A percentile compares a stretch with the other conserved stretches of the same genome.
Conservation (phyloP, 2,113 vertebrate genomes). For the Nesogale talazaci region DNA sequence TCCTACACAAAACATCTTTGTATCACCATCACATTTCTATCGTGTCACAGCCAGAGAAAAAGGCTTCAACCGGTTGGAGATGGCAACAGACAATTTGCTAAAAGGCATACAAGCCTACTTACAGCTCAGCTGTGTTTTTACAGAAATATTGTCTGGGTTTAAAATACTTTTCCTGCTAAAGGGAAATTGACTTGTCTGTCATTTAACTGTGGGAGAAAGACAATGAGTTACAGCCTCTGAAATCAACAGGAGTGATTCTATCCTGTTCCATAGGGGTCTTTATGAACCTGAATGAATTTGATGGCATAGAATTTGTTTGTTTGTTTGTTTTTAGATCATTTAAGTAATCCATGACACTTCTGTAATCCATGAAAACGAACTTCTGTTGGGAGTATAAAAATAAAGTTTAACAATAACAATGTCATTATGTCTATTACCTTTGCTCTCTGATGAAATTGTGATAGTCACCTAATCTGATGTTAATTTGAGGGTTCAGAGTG, state of each 20-base stretch:
- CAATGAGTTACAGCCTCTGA: too few relatives aligned
- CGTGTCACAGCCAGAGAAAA: neutral
- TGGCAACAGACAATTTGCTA: rapidly evolving
- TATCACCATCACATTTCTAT: neutral
- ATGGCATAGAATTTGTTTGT: too few relatives aligned
- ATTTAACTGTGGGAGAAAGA: too few relatives aligned
- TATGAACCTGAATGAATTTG: too few relatives aligned
- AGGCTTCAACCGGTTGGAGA: neutral
- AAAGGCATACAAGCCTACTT: neutral
- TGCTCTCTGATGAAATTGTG: too few relatives aligned
- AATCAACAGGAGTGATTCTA: too few relatives aligned
- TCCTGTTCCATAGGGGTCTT: too few relatives aligned
- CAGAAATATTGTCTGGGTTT: neutral
- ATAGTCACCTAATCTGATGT: too few relatives aligned
- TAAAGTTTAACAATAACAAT: neutral
- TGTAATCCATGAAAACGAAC: conserved; percentile 27
- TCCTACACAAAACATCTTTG: neutral
- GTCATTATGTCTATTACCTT: too few relatives aligned
- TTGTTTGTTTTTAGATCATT: neutral
- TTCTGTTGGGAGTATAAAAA: neutral
- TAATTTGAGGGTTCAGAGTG: too few relatives aligned
- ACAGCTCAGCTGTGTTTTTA: neutral
- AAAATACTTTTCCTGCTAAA: conserved; percentile 41
- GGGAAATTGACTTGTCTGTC: conserved; percentile 14
- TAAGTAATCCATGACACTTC: conserved; percentile 53